Conservation (phyloP, 2,888 invertebrate genomes). For the Lamellibrachia satsuma region DNA sequence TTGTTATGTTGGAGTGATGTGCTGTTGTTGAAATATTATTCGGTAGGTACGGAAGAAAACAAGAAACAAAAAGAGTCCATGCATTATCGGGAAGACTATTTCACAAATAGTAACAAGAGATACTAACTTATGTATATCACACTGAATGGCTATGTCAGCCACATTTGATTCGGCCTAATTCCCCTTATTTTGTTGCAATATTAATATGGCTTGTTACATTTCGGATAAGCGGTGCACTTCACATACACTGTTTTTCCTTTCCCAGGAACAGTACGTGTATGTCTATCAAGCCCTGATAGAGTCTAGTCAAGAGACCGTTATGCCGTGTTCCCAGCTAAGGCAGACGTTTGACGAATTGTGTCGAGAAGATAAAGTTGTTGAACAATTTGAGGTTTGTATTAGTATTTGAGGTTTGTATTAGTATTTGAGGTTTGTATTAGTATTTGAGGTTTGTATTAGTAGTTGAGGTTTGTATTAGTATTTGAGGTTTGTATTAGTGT, state of each 20-base stretch:
- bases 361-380: not conserved
- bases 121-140: not conserved
- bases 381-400: not conserved
- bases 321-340: not conserved
- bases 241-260: not conserved
- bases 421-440: no score
- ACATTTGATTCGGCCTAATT: not conserved
- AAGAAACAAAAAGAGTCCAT: not conserved
- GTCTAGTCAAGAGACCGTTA: not conserved
- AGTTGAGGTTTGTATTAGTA: no score
- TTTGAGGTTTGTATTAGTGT: no score
- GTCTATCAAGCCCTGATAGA: slow-evolving; percentile 41
- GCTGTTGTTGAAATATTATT: no score
- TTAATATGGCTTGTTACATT: not conserved
- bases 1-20: not conserved
- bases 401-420: no score
- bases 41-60: no score
- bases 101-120: not conserved
- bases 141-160: not conserved
- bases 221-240: not conserved
- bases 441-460: no score
- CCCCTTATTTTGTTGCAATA: not conserved
- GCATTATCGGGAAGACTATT: not conserved
- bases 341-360: not conserved
- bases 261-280: slow-evolving; percentile 44